Percentiles rank a stretch among this genome's conserved stretches.
Conservation (phyloP, 2,888 invertebrate genomes). For the Philereme transversata region DNA sequence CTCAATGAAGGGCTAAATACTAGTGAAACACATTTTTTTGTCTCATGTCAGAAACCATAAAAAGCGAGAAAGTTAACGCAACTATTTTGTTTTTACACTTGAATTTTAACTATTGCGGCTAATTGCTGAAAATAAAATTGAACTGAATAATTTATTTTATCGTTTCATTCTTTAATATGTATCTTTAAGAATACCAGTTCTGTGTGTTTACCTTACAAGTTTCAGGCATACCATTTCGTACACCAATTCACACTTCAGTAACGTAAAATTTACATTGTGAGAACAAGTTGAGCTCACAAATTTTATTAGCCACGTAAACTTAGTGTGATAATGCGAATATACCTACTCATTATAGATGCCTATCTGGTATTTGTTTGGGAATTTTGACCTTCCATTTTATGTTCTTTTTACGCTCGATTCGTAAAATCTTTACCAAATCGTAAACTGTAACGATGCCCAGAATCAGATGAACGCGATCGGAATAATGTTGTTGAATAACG, state of each 20-base stretch:
- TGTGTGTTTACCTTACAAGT: not conserved
- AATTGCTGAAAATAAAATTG: not conserved
- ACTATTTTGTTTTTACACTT: too few relatives aligned
- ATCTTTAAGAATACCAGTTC: not conserved
- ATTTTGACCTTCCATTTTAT: slow-evolving; percentile 68
- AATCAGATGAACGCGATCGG: slow-evolving; percentile 44
- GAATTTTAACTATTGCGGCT: too few relatives aligned
- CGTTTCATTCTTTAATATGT: slow-evolving; percentile 2
- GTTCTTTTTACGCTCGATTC: slow-evolving; percentile 53
- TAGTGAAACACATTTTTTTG: too few relatives aligned
- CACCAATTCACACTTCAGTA: slow-evolving; percentile 13
- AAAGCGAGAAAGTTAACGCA: too few relatives aligned
- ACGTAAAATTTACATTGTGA: slow-evolving; percentile 33
- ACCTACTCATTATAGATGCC: slow-evolving; percentile 45
- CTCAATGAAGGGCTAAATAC: too few relatives aligned
- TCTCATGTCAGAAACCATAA: too few relatives aligned
- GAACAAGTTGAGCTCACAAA: slow-evolving; percentile 42
- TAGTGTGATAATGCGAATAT: too few relatives aligned
- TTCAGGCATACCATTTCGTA: slow-evolving; percentile 8
- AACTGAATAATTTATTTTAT: not conserved
- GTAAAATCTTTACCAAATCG: slow-evolving; percentile 44
- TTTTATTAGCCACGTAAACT: not conserved
- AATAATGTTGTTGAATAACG: slow-evolving; percentile 39
- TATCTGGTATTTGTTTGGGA: slow-evolving; percentile 51
- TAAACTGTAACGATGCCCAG: slow-evolving; percentile 50